Conservation (phyloP, 1,140 invertebrate genomes). For the Anoplophora glabripennis region DNA sequence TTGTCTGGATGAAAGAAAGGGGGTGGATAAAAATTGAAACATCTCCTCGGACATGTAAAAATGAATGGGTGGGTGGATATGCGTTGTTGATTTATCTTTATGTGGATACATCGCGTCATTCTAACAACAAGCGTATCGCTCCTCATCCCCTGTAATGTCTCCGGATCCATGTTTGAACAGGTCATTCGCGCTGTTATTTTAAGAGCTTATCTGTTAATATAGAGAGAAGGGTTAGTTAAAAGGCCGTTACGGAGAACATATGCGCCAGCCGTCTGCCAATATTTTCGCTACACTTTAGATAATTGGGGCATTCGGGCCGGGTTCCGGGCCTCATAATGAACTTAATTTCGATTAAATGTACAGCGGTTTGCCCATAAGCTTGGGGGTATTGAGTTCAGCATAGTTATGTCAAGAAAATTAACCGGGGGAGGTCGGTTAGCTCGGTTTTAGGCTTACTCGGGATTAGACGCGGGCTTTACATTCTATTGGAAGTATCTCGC, state of each 20-base stretch:
- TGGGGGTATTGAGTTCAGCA: conserved; percentile 23
- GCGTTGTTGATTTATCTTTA: too few species aligned
- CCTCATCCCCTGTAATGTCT: too few species aligned
- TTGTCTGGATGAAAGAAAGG: too few species aligned
- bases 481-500: neutral
- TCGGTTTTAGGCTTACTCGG: neutral
- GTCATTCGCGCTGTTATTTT: conserved; percentile 6
- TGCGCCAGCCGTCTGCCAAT: neutral
- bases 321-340: conserved; percentile 29
- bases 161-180: too few species aligned
- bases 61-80: too few species aligned
- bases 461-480: conserved; percentile 5
- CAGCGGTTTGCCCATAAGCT: conserved; percentile 28
- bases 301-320: conserved; percentile 23
- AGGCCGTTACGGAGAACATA: conserved; percentile 17
- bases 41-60: too few species aligned
- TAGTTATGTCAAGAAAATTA: conserved; percentile 27
- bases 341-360: conserved; percentile 31
- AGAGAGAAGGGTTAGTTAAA: conserved; percentile 19
- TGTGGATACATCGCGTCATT: too few species aligned
- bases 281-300: conserved; percentile 20
- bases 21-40: too few species aligned
- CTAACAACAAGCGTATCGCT: too few species aligned
- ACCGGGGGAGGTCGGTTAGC: conserved; percentile 14
- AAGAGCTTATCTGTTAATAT: conserved; percentile 19